phyloP scores from a whole-genome alignment of 2,113 vertebrate genomes.

The Coptodon bakossiorum region DNA sequence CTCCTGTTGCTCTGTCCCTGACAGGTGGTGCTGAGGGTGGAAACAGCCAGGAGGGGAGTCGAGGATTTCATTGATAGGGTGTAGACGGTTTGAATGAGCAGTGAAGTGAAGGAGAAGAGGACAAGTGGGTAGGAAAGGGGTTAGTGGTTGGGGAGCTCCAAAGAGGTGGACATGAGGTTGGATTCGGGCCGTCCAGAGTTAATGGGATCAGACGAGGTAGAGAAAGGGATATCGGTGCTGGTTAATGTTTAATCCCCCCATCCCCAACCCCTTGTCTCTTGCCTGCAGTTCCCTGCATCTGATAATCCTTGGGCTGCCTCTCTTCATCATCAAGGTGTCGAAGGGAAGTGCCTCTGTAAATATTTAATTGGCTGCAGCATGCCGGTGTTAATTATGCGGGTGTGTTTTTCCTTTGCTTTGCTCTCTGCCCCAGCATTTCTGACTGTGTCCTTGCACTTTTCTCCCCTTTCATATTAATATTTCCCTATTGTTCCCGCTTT shows the following conservation, averaged over 20 bases:
- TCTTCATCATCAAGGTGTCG: constrained; percentile 67
- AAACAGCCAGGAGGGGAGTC: constrained; percentile 14
- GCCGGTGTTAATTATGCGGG: constrained; percentile 68
- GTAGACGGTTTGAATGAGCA: not conserved
- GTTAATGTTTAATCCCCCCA: constrained; percentile 70
- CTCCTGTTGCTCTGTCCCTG: constrained; percentile 32
- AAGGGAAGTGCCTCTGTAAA: constrained; percentile 70
- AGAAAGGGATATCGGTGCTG: constrained; percentile 55
- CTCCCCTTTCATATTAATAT: not conserved
- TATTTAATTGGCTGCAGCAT: constrained; percentile 76
- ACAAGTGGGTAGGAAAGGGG: not conserved
- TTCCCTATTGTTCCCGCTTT: not conserved
- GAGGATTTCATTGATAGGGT: not conserved
- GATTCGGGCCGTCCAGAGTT: constrained; percentile 54
- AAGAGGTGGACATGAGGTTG: constrained; percentile 25
- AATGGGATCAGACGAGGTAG: constrained; percentile 67
- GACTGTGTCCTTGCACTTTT: not conserved
- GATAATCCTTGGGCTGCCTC: constrained; percentile 64
- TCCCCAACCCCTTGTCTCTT: constrained; percentile 42
- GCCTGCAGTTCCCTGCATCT: constrained; percentile 54
- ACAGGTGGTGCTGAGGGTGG: constrained; percentile 32
- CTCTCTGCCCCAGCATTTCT: not conserved
- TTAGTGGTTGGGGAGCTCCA: not conserved
- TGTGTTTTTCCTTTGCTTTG: constrained; percentile 35
- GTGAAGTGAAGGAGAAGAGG: not conserved